Evolutionary conservation across 2,113 vertebrate species (phyloP), one percentile per base, ranked within the genome.

Genomic region (Aythya baeri): DNA sequence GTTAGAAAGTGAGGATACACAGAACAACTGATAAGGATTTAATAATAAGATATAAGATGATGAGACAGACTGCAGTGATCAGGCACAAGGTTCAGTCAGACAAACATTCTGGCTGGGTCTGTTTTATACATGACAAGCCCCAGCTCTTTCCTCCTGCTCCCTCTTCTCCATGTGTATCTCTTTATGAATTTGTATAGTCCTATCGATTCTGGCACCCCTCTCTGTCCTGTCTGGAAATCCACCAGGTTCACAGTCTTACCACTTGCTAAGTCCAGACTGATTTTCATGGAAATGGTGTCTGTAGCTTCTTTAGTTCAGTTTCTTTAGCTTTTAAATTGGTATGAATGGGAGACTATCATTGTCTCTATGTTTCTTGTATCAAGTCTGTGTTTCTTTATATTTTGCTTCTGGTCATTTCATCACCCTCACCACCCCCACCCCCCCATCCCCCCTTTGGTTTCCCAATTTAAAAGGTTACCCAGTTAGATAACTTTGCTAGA

Each of bases 381-480:
- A 38, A 7, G 21, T 52, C 16, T 57, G 57, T 59, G 3, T 34
- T 9, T 78, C 31, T 61, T 10, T 46, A 12, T 62, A 41, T 71
- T 82, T 93, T 91, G 7, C 13, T 86, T 83, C 52, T 52, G 9
- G 5, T 78, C 77, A 49, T 49, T 20, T 49, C 9, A 21, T 21
- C 46, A 49, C 20, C 46, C 17, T 7, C 44, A 17, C 44, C 17
- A 9, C 17, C 9, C 46, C 57, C 16, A 25, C 4, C 18, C 3
- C 3, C 85, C 75, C 13, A 43, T 14, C 43, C 16, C 16, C 44
- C 13, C 6, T 62, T 78, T 78, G 36, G 5, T 80, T 89, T 91
- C n/a, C 26, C 2, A 11, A 9, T 2, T 73, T n/a, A 41, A 26
- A 59, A 65, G 11, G 17, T n/a, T 2, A 0, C 7, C 8, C 17